Percentiles rank a stretch among this genome's conserved stretches.
Evolutionary conservation across 1,140 invertebrate genomes (phyloP).

Genomic region (Bombus soroeensis): DNA sequence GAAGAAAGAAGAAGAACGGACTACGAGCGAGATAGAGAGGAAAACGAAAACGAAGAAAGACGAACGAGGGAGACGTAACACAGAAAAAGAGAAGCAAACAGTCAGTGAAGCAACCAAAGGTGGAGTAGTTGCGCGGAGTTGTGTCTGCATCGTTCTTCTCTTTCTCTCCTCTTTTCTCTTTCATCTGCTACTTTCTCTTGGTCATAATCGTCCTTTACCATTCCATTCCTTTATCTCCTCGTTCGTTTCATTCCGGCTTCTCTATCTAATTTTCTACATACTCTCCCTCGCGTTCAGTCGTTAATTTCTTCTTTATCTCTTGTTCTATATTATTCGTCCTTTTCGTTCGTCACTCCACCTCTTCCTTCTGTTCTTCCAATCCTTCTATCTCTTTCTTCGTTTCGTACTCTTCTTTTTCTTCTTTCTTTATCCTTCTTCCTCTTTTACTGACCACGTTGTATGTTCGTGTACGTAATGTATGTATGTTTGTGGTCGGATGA

Average conservation of each 20-base stretch:
- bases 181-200: constrained; percentile 47
- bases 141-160: constrained; percentile 48
- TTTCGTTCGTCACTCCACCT: neutral
- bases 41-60: constrained; percentile 23
- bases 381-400: constrained; percentile 12
- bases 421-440: neutral
- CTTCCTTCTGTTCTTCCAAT: neutral
- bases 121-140: constrained; percentile 45
- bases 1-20: constrained; percentile 32
- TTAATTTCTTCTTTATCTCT: constrained; percentile 38
- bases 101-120: constrained; percentile 8
- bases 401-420: neutral
- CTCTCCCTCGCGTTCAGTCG: constrained; percentile 25
- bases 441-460: neutral
- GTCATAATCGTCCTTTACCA: constrained; percentile 50
- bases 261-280: constrained; percentile 25
- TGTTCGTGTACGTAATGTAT: neutral
- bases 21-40: constrained; percentile 45
- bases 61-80: constrained; percentile 66
- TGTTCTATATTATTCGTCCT: neutral
- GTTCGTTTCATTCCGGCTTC: constrained; percentile 2
- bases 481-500: neutral
- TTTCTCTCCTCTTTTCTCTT: constrained; percentile 25
- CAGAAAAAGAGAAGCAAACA: constrained; percentile 61
- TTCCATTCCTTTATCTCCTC: constrained; percentile 28